Conservation (phyloP, 2,797 vertebrate genomes). For the Luscinia megarhynchos region DNA sequence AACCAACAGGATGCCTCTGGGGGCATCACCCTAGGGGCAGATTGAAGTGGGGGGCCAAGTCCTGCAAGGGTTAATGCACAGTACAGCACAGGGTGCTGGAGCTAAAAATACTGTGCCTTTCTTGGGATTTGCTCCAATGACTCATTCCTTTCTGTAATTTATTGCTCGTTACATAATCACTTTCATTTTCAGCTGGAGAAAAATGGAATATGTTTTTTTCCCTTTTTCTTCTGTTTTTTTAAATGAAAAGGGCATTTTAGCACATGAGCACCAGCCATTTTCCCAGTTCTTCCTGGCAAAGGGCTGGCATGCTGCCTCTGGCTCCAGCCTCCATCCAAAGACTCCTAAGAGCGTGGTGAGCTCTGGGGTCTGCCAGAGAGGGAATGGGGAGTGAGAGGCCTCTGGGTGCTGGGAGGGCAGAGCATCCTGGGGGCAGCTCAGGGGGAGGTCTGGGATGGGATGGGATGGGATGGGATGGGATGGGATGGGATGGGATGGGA, state of each 20-base stretch:
- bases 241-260: constrained; percentile 18
- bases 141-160: constrained; percentile 80
- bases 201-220: neutral
- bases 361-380: neutral
- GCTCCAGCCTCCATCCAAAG: neutral
- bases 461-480: too few relatives aligned
- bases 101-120: constrained; percentile 74
- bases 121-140: constrained; percentile 72
- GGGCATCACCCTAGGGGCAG: neutral
- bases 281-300: neutral
- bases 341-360: neutral
- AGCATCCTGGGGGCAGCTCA: neutral
- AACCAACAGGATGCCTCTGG: neutral
- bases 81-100: neutral
- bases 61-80: neutral
- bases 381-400: neutral
- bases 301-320: fast-evolving
- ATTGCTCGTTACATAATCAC: constrained; percentile 80
- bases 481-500: neutral
- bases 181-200: constrained; percentile 74
- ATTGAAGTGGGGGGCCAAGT: neutral
- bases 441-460: neutral
- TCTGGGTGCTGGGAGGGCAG: neutral
- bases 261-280: neutral
- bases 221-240: neutral